Conservation (phyloP, 2,797 vertebrate species). For the Enteromius viviparus region DNA sequence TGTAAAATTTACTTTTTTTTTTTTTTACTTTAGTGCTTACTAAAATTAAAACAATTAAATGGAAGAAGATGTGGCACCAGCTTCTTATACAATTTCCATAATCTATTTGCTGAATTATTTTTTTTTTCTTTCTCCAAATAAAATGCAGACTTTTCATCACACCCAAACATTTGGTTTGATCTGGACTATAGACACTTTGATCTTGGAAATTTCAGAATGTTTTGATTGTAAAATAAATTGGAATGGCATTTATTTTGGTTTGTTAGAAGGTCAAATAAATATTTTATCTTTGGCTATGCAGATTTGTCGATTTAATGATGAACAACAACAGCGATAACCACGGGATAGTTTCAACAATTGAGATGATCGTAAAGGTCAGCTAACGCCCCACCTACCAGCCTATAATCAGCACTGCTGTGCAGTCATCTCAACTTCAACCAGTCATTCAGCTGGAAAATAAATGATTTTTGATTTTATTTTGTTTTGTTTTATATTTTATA, state of each 20-base stretch:
- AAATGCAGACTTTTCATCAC: not conserved
- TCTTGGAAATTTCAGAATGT: not conserved
- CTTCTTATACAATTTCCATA: not conserved
- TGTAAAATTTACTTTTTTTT: no score
- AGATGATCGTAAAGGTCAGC: slow-evolving; percentile 34
- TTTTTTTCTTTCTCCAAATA: not conserved
- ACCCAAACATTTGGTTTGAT: slow-evolving; percentile 1
- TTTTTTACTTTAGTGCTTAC: not conserved
- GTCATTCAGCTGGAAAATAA: not conserved
- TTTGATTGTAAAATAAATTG: slow-evolving; percentile 38
- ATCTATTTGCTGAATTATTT: not conserved
- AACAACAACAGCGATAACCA: slow-evolving; percentile 3
- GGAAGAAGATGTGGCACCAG: not conserved
- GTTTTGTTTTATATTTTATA: not conserved
- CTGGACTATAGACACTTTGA: not conserved
- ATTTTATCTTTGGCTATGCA: slow-evolving; percentile 14
- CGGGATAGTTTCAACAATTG: slow-evolving; percentile 21
- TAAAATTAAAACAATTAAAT: not conserved
- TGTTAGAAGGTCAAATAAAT: slow-evolving; percentile 37
- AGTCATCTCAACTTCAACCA: not conserved
- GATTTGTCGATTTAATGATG: slow-evolving; percentile 40
- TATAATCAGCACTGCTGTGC: slow-evolving; percentile 26
- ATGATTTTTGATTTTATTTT: not conserved
- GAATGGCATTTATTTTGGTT: slow-evolving; percentile 42
- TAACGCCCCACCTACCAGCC: slow-evolving; percentile 3